phyloP scores from a whole-genome alignment of 2,113 vertebrate species.

The Laterallus jamaicensis region DNA sequence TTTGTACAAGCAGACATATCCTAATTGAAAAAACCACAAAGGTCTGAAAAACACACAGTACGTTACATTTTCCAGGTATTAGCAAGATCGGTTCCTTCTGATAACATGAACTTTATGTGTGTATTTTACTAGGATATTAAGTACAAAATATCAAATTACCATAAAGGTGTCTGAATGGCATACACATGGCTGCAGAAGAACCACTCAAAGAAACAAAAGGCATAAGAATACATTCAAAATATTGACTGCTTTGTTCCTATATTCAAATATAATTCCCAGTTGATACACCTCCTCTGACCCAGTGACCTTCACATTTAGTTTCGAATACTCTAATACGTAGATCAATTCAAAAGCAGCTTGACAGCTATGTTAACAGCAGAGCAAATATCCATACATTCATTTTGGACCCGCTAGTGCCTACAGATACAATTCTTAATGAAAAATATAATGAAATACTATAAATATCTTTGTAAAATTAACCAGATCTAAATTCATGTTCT shows the following conservation, averaged over 20 bases:
- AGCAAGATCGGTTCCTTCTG: background rate
- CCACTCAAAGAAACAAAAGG: background rate
- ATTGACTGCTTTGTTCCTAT: background rate
- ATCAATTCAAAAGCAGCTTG: background rate
- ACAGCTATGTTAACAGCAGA: background rate
- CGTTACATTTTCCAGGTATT: background rate
- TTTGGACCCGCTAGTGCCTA: background rate
- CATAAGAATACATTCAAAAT: background rate
- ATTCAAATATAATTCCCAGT: background rate
- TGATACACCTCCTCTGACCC: background rate
- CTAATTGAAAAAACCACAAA: background rate
- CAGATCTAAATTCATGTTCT: background rate
- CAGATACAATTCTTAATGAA: background rate
- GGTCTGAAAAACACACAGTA: background rate
- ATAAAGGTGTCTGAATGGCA: background rate
- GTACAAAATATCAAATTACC: constrained; percentile 15
- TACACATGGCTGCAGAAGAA: background rate
- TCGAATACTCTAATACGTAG: background rate
- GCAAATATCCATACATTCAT: background rate
- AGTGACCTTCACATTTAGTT: background rate
- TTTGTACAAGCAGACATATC: background rate
- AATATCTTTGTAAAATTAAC: background rate
- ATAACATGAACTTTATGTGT: background rate
- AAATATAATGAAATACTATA: background rate
- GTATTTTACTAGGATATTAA: constrained; percentile 4